These are phyloP conservation scores for Darevskia mixta DNA, from an alignment of 2,797 vertebrate species.

Conservation along the genomic window DNA sequence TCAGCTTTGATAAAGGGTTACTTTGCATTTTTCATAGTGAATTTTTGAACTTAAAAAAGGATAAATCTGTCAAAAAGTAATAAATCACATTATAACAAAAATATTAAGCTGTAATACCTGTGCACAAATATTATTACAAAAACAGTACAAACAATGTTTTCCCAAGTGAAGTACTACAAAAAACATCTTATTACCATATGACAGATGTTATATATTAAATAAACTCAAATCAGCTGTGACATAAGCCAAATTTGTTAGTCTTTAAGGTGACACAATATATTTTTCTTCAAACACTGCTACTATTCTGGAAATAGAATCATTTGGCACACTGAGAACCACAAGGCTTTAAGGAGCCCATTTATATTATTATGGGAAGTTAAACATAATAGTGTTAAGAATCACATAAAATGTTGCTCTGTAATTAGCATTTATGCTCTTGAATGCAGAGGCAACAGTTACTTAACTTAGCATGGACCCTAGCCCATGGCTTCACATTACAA, in stretches of 20 bases:
- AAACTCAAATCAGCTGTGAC: not conserved
- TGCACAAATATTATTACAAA: not conserved
- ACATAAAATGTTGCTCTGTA: conserved; percentile 24
- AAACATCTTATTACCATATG: conserved; percentile 24
- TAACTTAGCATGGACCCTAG: not conserved
- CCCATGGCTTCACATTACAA: no score
- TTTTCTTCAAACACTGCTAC: no score
- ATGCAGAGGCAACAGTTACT: conserved; percentile 44
- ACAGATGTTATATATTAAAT: not conserved
- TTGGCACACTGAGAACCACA: not conserved
- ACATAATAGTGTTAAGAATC: conserved; percentile 28
- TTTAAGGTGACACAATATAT: no score
- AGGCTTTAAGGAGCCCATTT: conserved; percentile 28
- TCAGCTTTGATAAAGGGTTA: conserved; percentile 63
- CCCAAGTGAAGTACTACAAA: not conserved
- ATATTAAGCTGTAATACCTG: conserved; percentile 8
- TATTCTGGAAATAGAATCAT: not conserved
- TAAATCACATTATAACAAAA: conserved; percentile 44
- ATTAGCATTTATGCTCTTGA: conserved; percentile 38
- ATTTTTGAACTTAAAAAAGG: conserved; percentile 67
- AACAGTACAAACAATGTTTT: not conserved
- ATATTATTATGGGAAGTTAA: not conserved
- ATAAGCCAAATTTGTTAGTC: no score
- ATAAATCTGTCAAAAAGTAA: conserved; percentile 50
- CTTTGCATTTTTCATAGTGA: conserved; percentile 64